Base-by-base conservation (phyloP, 1,140 invertebrate genomes). In the Atopsyche davidsoni region DNA sequence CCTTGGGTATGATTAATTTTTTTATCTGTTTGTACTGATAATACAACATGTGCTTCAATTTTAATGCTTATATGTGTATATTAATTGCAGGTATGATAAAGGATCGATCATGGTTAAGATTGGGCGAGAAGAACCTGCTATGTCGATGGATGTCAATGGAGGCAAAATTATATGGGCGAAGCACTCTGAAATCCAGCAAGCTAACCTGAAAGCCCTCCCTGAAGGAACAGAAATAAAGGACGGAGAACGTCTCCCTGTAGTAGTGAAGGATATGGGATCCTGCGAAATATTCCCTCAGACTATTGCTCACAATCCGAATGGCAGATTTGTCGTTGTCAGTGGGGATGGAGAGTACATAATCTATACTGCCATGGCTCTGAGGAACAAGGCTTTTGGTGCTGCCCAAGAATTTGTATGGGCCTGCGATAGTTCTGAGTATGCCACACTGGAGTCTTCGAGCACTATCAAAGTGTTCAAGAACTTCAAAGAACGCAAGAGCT, bases 341-440 rank as follows among this genome's bases (percentile, higher is more conserved):
- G 97, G 97, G 7, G 97, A 99, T 73, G 97, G 96, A 1, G 97
- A 99, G 68, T 99, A 98, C 67, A 99, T 99, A 11, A 98, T 99
- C 59, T 99, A 99, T 69, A 99, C 97, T 0, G 93, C 96, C 0
- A 97, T 99, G 92, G 96, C 95, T 0, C 73, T 99, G 24, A 80
- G 97, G 35, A 99, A 99, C 68, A 99, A 99, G 69, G 93, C 93
- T 9, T 99, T 98, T 69, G 97, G 97, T 2, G 87, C 92, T 3
- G 96, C 95, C 0, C 90, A 97, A 50, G 96, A 99, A 70, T 99
- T 99, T 73, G 96, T 98, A 0, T 99, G 97, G 97, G 93, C 93
- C 1, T 79, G 88, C 36, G 97, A 99, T 68, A 95, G 94, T 2
- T 95, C 92, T 40, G 90, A 98, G 61, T 99, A 89, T 62, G 86